These are phyloP conservation scores for Pollenia amentaria DNA, from an alignment of 2,888 invertebrate species.

Conservation along the genomic window DNA sequence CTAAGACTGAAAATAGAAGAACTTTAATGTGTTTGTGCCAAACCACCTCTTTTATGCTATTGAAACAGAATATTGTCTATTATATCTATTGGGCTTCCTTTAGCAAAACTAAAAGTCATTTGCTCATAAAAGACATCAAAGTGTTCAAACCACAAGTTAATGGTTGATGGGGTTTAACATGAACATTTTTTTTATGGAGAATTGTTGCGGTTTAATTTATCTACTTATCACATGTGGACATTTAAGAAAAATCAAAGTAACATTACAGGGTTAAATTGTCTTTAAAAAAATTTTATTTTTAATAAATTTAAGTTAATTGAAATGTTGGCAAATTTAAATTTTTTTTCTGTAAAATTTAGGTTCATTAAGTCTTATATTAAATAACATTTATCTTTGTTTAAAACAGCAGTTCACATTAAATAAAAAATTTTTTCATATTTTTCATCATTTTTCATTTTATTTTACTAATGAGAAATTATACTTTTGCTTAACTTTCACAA, in stretches of 20 bases:
- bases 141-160: slow-evolving; percentile 26
- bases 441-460: neutral
- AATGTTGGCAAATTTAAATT: too few relatives aligned
- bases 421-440: neutral
- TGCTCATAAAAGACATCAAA: slow-evolving; percentile 18
- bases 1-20: too few relatives aligned
- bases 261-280: too few relatives aligned
- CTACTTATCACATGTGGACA: neutral
- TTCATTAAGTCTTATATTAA: neutral
- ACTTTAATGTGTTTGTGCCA: too few relatives aligned
- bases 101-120: neutral
- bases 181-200: neutral
- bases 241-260: neutral
- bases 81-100: neutral
- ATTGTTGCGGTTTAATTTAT: slow-evolving; percentile 24
- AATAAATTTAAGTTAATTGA: too few relatives aligned
- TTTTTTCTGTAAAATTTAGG: neutral
- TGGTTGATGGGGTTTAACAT: slow-evolving; percentile 18
- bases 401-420: neutral
- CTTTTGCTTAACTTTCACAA: slow-evolving; percentile 25
- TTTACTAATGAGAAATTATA: slow-evolving; percentile 35
- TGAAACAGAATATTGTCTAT: neutral
- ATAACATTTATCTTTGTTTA: neutral
- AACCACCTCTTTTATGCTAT: neutral
- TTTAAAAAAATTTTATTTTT: too few relatives aligned